Conservation (phyloP, 2,113 vertebrate genomes). For the Anhinga rufa region DNA sequence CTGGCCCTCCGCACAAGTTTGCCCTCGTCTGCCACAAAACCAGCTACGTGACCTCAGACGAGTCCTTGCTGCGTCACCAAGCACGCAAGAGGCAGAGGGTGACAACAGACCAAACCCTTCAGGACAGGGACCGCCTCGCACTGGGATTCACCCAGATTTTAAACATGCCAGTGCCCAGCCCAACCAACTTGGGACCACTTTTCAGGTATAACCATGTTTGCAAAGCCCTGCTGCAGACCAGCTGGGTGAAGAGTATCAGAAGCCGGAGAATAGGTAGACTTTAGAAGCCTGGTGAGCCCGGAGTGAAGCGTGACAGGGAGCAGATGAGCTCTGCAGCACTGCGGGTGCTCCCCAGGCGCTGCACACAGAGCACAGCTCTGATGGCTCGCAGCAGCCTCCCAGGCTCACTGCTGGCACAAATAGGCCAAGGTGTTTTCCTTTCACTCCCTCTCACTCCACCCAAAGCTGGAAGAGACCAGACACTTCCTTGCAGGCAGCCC, state of each 20-base stretch:
- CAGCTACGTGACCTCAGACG: neutral
- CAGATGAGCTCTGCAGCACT: neutral
- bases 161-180: neutral
- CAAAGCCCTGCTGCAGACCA: neutral
- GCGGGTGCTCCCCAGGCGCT: rapidly evolving
- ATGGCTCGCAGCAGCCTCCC: neutral
- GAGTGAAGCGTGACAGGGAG: rapidly evolving
- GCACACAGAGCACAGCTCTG: neutral
- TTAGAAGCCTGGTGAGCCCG: neutral
- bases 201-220: rapidly evolving
- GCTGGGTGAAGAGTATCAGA: neutral
- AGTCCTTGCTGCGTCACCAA: neutral
- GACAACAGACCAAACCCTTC: neutral
- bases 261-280: neutral
- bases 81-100: neutral
- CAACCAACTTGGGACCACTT: rapidly evolving
- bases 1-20: neutral
- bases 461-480: neutral
- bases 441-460: neutral
- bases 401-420: neutral
- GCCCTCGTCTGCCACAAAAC: neutral
- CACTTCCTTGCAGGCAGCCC: neutral
- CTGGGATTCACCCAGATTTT: neutral
- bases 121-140: rapidly evolving
- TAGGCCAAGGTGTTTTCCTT: neutral